phyloP scores from a whole-genome alignment of 2,113 vertebrate genomes.

The Syngnathus scovelli region DNA sequence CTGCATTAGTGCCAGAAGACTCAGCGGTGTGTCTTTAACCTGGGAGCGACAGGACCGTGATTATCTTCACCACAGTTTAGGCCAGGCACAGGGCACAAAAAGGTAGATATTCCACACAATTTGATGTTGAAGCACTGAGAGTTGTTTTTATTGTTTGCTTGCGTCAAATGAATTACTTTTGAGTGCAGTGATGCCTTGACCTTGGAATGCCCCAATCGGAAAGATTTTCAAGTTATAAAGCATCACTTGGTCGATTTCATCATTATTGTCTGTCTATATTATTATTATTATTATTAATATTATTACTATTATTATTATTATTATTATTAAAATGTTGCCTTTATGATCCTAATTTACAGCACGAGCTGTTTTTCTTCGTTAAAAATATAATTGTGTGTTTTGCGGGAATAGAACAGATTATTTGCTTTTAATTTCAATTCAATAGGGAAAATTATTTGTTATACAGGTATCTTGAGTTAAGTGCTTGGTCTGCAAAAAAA shows the following conservation, averaged over 20 bases:
- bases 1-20: conserved; percentile 62
- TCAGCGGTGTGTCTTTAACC: conserved; percentile 67
- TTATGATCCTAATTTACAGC: too few relatives aligned
- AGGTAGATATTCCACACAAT: conserved; percentile 3
- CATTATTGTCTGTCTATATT: background rate
- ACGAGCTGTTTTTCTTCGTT: too few relatives aligned
- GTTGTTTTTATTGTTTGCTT: background rate
- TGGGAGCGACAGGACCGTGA: conserved; percentile 61
- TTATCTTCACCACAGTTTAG: conserved; percentile 60
- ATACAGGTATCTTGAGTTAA: too few relatives aligned
- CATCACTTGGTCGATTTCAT: background rate
- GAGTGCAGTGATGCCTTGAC: background rate
- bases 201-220: background rate
- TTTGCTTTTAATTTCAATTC: background rate
- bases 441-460: too few relatives aligned
- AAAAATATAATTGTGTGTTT: too few relatives aligned
- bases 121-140: background rate
- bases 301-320: background rate
- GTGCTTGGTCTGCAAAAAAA: background rate
- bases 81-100: conserved; percentile 41
- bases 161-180: background rate
- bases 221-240: background rate
- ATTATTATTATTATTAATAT: background rate
- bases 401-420: too few relatives aligned
- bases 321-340: too few relatives aligned